phyloP scores from a whole-genome alignment of 2,888 invertebrate genomes.

The Hirtodrosophila histrioides region DNA sequence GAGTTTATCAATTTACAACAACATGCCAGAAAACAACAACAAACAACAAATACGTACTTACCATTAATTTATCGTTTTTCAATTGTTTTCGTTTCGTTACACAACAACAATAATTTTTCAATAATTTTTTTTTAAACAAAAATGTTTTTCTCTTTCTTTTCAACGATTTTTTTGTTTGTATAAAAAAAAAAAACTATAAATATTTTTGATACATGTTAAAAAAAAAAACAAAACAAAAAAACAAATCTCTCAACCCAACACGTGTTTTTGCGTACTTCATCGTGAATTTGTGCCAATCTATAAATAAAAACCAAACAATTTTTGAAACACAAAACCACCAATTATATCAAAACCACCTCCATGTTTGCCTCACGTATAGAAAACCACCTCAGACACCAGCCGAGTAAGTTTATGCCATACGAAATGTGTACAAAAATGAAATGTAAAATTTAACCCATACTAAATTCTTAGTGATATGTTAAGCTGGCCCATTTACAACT shows the following conservation, averaged over 20 bases:
- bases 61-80: conserved; percentile 63
- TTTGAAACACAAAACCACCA: conserved; percentile 73
- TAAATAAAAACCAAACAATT: conserved; percentile 65
- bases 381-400: conserved; percentile 85
- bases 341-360: conserved; percentile 73
- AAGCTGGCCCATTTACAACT: conserved; percentile 38
- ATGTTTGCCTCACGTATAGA: conserved; percentile 82
- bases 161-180: conserved; percentile 73
- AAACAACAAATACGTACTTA: conserved; percentile 76
- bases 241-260: conserved; percentile 58
- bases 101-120: conserved; percentile 52
- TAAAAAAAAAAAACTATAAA: conserved; percentile 53
- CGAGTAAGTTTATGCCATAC: conserved; percentile 83
- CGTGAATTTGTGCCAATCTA: conserved; percentile 66
- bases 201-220: conserved; percentile 63
- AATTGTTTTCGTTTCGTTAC: conserved; percentile 63
- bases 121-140: conserved; percentile 74
- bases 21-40: conserved; percentile 68
- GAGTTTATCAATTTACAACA: conserved; percentile 44
- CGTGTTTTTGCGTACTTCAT: conserved; percentile 66
- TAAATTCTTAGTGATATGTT: conserved; percentile 62
- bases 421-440: conserved; percentile 62
- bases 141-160: conserved; percentile 79
- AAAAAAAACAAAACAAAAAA: conserved; percentile 45
- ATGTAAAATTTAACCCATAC: conserved; percentile 58